phyloP scores from a whole-genome alignment of 2,888 invertebrate genomes.

The Liopterus haemorrhoidalis region DNA sequence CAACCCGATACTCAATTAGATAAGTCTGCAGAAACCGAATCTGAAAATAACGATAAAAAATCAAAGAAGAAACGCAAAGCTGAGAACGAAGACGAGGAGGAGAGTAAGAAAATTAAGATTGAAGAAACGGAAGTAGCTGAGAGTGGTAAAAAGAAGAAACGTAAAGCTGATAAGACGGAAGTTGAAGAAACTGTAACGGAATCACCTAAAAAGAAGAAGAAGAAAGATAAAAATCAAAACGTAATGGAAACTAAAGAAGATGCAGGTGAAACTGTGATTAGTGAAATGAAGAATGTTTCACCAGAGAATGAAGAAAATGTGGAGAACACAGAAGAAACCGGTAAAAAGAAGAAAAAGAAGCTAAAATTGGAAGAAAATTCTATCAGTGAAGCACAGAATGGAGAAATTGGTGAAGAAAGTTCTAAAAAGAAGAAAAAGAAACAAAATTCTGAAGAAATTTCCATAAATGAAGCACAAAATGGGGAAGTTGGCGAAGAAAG shows the following conservation, averaged over 20 bases:
- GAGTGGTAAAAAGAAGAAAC: constrained; percentile 40
- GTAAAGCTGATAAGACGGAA: constrained; percentile 23
- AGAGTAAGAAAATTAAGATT: constrained; percentile 4
- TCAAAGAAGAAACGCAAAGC: constrained; percentile 28
- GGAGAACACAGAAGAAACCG: constrained; percentile 44
- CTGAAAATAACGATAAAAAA: constrained; percentile 16
- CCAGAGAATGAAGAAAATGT: constrained; percentile 36
- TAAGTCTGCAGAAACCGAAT: constrained; percentile 29
- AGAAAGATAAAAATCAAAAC: constrained; percentile 46
- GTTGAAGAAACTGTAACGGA: constrained; percentile 32
- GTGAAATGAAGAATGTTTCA: constrained; percentile 30
- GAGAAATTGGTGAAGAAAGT: constrained; percentile 14
- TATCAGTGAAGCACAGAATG: constrained; percentile 17
- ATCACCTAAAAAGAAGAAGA: constrained; percentile 27
- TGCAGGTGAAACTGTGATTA: constrained; percentile 31
- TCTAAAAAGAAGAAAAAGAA: constrained; percentile 24
- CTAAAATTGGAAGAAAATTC: constrained; percentile 43
- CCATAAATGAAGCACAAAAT: not conserved
- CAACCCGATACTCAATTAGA: constrained; percentile 39
- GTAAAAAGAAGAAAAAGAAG: constrained; percentile 49
- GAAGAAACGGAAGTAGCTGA: constrained; percentile 23
- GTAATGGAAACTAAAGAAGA: constrained; percentile 47
- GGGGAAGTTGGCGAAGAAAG: constrained; percentile 7
- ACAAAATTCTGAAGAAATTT: constrained; percentile 1
- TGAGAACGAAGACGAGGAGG: constrained; percentile 33